Base-by-base conservation (phyloP, 2,888 invertebrate species). In the Siphlonurus alternatus region DNA sequence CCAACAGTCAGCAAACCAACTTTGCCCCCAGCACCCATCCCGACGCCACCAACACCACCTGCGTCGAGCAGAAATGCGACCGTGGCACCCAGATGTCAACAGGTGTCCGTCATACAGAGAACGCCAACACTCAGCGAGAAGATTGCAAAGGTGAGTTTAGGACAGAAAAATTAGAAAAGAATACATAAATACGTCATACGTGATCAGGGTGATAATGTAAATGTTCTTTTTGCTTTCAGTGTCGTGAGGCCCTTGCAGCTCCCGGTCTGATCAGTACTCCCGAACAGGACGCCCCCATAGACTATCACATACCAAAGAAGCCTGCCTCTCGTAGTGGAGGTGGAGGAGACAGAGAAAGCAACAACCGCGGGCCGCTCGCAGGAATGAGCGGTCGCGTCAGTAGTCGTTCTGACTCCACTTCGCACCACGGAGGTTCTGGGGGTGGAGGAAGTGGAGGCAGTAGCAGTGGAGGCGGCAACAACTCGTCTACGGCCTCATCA, bases 251-350 rank as follows among this genome's bases (percentile, higher is more conserved):
- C 5, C 38, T 38, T 15, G 38, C 38, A 5, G 5, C 56, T 7
- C 19, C 56, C 56, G 20, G 22, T 22, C 19, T 56, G 5, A 66
- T 64, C 56, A 56, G 61, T 25, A 62, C 65, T 18, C 87, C 87
- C 0, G 87, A 86, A 73, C 87, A 89, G 76, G 91, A 92, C 66
- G 91, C 91, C 70, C 92, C 92, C 0, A 92, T 92, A 66, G 91
- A 92, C 73, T 92, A 92, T 74, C 91, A 86, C 72, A 88, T 92
- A 68, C 91, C 91, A 23, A 90, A 89, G 74, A 83, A 53, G 18
- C 25, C 69, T 5, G 76, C 79, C 5, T 69, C 68, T 51, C 70
- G 70, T 53, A 71, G 73, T 19, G 72, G 72, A n/a, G 70, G 72
- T 54, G 68, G 74, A 69, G 19, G 68, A 70, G 67, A 65, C 68